A percentile compares a stretch with the other conserved stretches of the same genome.
phyloP scores from a whole-genome alignment of 2,113 vertebrate species.

The Stercorarius parasiticus region DNA sequence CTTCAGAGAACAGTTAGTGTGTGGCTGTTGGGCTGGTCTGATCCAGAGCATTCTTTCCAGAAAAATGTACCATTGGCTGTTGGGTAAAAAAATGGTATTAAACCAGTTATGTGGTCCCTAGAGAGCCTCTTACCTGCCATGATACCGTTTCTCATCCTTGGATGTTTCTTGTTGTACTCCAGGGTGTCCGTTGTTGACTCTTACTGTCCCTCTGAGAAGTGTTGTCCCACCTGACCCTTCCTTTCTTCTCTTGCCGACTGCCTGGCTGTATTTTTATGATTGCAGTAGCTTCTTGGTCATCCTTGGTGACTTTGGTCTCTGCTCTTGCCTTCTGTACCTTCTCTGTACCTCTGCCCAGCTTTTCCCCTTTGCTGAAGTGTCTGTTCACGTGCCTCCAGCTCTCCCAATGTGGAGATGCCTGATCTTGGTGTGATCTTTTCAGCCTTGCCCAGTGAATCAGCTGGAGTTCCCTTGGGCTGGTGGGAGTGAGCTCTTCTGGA shows the following conservation, averaged over 20 bases:
- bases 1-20: background rate
- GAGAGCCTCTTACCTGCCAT: accelerated
- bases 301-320: background rate
- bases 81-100: background rate
- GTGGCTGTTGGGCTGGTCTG: background rate
- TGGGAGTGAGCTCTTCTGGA: accelerated
- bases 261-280: background rate
- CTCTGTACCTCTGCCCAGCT: background rate
- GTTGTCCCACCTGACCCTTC: background rate
- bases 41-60: background rate
- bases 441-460: background rate
- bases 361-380: background rate
- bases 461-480: background rate
- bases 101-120: background rate
- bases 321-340: background rate
- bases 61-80: background rate
- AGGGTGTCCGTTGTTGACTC: background rate
- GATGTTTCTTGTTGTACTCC: background rate
- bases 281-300: background rate
- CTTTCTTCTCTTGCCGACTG: background rate
- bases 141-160: background rate
- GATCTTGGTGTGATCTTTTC: background rate
- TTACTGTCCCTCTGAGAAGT: background rate
- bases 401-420: background rate
- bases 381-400: background rate